Evolutionary conservation across 2,797 vertebrate species (phyloP).

Genomic region (Enteromius thamalakanensis): DNA sequence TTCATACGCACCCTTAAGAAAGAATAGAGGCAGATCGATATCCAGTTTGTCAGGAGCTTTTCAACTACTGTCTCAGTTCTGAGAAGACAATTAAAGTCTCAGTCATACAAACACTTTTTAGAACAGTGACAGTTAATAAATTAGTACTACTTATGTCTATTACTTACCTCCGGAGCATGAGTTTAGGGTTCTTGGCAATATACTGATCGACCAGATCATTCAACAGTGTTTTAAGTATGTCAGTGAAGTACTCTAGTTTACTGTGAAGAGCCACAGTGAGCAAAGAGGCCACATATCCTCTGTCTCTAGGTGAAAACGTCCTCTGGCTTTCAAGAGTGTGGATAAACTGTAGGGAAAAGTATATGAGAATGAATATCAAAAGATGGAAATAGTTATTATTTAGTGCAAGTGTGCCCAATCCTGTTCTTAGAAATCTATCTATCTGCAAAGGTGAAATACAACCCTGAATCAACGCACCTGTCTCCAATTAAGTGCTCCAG

Average conservation of each 20-base stretch:
- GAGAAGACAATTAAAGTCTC: slow-evolving; percentile 43
- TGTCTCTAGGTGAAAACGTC: slow-evolving; percentile 93
- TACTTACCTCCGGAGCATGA: slow-evolving; percentile 92
- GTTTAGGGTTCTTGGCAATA: slow-evolving; percentile 97
- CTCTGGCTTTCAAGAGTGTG: slow-evolving; percentile 96
- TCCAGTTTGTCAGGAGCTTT: slow-evolving; percentile 98
- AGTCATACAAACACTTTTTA: background rate
- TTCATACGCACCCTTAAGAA: slow-evolving; percentile 87
- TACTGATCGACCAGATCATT: slow-evolving; percentile 97
- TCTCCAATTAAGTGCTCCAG: background rate
- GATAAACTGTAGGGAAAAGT: slow-evolving; percentile 84
- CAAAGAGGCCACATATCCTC: slow-evolving; percentile 93
- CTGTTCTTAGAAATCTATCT: background rate
- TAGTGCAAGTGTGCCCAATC: background rate
- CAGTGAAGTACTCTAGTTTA: slow-evolving; percentile 97
- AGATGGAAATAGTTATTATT: background rate
- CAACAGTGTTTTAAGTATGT: slow-evolving; percentile 95
- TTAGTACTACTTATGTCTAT: background rate
- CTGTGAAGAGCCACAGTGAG: slow-evolving; percentile 94
- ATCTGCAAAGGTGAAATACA: background rate
- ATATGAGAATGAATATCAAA: background rate
- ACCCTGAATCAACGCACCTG: background rate
- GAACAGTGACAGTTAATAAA: background rate
- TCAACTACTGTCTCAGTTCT: slow-evolving; percentile 98
- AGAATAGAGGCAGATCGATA: slow-evolving; percentile 96